Evolutionary conservation across 1,140 invertebrate species (phyloP).

Genomic region (Calephelis virginiensis): DNA sequence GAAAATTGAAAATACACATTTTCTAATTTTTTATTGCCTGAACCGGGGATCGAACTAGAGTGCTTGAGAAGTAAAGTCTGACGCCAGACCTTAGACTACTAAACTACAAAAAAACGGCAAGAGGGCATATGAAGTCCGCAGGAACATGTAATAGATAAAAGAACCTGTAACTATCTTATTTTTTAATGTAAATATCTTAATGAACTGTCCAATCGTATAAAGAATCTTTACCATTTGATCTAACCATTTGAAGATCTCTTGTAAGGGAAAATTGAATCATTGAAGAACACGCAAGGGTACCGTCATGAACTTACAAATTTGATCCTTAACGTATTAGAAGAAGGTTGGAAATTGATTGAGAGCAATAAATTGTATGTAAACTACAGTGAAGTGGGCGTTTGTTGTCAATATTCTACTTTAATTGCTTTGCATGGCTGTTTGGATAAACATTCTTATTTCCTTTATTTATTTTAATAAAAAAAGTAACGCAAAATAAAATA

Average conservation of each 20-base stretch:
- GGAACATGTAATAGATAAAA: too few relatives aligned
- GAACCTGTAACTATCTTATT: too few relatives aligned
- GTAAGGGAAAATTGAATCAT: constrained; percentile 18
- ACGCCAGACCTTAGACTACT: too few relatives aligned
- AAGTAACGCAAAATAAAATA: too few relatives aligned
- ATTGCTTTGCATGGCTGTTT: constrained; percentile 14
- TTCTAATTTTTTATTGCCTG: too few relatives aligned
- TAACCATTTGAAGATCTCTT: not conserved
- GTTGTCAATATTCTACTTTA: constrained; percentile 23
- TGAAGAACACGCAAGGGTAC: not conserved
- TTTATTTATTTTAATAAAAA: not conserved
- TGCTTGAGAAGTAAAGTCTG: too few relatives aligned
- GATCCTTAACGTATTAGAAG: not conserved
- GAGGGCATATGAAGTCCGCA: too few relatives aligned
- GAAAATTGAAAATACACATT: too few relatives aligned
- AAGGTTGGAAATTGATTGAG: constrained; percentile 2
- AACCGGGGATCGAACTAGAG: too few relatives aligned
- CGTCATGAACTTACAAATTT: not conserved
- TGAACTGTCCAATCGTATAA: constrained; percentile 10
- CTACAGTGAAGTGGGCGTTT: constrained; percentile 1
- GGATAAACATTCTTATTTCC: constrained; percentile 7
- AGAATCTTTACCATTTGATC: not conserved
- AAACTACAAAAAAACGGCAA: too few relatives aligned
- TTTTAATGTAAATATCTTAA: not conserved
- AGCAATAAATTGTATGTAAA: constrained; percentile 6